These are phyloP conservation scores for Pristionchus maxplancki DNA, from an alignment of 2,888 invertebrate species.

Conservation along the genomic window DNA sequence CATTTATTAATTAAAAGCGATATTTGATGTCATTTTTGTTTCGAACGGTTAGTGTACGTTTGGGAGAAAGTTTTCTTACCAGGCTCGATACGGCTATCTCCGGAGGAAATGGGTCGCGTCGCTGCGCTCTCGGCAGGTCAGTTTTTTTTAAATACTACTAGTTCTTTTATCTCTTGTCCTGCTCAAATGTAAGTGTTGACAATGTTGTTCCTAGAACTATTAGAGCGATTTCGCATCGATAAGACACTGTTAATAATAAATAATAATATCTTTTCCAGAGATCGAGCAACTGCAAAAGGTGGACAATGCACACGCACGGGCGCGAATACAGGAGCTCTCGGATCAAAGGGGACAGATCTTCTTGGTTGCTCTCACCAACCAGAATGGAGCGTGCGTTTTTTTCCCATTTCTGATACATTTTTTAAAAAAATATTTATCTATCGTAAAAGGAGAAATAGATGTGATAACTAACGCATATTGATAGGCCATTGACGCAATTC, in stretches of 20 bases:
- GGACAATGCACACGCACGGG: background rate
- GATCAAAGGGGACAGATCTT: background rate
- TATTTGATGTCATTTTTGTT: too few species aligned
- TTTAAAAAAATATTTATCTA: too few species aligned
- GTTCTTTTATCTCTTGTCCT: background rate
- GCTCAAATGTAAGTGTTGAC: too few species aligned
- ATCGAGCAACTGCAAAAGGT: background rate
- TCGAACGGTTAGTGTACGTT: background rate
- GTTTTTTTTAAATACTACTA: background rate
- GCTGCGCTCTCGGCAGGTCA: background rate
- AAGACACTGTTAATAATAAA: too few species aligned
- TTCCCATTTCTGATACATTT: background rate
- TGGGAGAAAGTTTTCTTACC: background rate
- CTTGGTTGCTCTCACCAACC: constrained; percentile 1
- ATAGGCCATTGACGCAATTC: too few species aligned
- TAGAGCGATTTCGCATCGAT: too few species aligned
- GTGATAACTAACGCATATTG: too few species aligned
- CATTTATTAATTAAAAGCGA: too few species aligned
- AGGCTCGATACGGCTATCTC: background rate
- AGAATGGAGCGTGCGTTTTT: background rate
- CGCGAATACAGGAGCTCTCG: background rate
- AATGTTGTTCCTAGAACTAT: too few species aligned
- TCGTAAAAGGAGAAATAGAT: too few species aligned
- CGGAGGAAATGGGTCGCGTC: background rate
- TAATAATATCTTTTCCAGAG: too few species aligned